Percentiles rank a stretch among this genome's conserved stretches.
phyloP scores from a whole-genome alignment of 2,888 invertebrate species.

The Morinoia aosen region DNA sequence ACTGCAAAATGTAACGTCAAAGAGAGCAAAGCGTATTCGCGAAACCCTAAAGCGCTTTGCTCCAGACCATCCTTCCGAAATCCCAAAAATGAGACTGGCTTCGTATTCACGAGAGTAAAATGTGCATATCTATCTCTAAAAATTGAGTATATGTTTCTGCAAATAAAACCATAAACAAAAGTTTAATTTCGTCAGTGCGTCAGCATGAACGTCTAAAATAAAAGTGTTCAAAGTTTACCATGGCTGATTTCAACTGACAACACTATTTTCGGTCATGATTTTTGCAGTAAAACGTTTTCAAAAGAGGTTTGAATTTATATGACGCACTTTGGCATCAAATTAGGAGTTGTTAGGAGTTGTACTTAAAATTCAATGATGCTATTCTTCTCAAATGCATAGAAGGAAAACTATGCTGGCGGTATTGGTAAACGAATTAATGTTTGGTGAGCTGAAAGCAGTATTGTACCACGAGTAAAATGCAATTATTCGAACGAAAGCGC shows the following conservation, averaged over 20 bases:
- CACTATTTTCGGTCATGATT: not conserved
- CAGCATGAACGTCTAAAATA: not conserved
- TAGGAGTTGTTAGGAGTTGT: no score
- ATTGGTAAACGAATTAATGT: no score
- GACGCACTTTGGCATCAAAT: no score
- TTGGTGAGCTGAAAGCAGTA: no score
- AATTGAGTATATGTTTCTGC: not conserved
- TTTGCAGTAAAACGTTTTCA: not conserved
- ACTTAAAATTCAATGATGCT: no score
- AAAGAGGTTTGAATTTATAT: not conserved
- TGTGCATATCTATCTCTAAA: not conserved
- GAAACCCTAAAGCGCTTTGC: not conserved
- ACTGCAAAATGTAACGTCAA: constrained; percentile 4
- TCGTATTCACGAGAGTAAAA: not conserved
- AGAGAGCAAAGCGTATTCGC: not conserved
- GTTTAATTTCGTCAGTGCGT: not conserved
- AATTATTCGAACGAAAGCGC: no score
- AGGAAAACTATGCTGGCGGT: no score
- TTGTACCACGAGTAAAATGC: no score
- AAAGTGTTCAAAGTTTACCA: not conserved
- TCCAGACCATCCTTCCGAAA: not conserved
- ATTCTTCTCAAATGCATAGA: no score
- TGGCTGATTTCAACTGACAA: not conserved
- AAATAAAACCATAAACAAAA: not conserved
- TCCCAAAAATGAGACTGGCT: not conserved